Base-by-base conservation (phyloP, 2,113 vertebrate genomes). In the Isichthys henryi region DNA sequence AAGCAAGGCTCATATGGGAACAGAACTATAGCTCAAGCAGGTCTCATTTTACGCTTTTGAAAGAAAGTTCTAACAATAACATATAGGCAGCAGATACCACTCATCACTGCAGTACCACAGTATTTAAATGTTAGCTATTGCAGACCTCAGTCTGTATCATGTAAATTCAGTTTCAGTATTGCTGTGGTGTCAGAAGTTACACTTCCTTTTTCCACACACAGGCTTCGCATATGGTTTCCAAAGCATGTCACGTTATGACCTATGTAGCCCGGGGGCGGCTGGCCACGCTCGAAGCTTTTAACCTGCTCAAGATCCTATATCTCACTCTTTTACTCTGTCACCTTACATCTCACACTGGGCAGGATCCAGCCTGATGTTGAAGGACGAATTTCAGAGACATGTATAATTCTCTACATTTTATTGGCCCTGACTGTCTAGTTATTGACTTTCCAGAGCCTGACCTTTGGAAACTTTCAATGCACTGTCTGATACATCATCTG, bases 161-260 rank as follows among this genome's bases (percentile, higher is more conserved):
- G 53, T 88, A 46, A 70, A 56, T 70, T 70, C 53, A 56, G 50
- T 58, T 83, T 82, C 85, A 90, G 23, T 48, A 85, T 53, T 85
- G 70, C 89, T 88, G 87, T 77, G 58, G 39, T 90, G 87, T 92
- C 88, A 91, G 62, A 83, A 77, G 56, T 88, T 50, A 86, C 85
- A 88, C 77, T 91, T 91, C 88, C 89, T 82, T 89, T 39, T 88
- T 92, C 31, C n/a, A 91, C 86, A 82, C 86, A 83, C 31, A 87
- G 23, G 58, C 43, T 70, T 87, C 31, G 23, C 85, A 56, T 35
- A 53, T 53, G 27, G 23, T 53, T 19, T 53, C 46, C 31, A 53
- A 35, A n/a, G 45, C 31, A 27, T 39, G 23, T 49, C 9, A 86
- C 45, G 45, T 15, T 87, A 50, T 87, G n/a, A 15, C 31, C 85